Evolutionary conservation across 2,888 invertebrate species (phyloP).

Genomic region (Aethes cnicana): DNA sequence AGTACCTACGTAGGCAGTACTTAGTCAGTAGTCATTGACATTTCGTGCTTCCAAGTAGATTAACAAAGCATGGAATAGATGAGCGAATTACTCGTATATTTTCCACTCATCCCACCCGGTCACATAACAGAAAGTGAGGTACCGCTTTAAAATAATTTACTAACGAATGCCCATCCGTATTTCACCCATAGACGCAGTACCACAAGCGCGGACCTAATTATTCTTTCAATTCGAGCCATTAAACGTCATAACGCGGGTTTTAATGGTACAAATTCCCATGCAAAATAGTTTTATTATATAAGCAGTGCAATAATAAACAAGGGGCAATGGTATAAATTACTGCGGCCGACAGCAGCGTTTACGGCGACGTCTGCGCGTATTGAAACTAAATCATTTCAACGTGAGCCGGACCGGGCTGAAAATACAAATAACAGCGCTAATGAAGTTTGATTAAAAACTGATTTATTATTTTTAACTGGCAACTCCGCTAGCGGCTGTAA

Average conservation of each 20-base stretch:
- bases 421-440: constrained; percentile 64
- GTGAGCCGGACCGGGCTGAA: constrained; percentile 53
- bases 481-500: not conserved
- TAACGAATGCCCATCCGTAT: not conserved
- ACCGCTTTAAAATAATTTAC: not conserved
- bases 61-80: too few species aligned
- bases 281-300: constrained; percentile 65
- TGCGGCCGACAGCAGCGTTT: constrained; percentile 59
- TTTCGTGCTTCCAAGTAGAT: too few species aligned
- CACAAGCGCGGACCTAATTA: constrained; percentile 6
- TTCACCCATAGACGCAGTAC: not conserved
- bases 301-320: constrained; percentile 62
- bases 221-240: constrained; percentile 18
- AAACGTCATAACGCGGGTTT: constrained; percentile 16
- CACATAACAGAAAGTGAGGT: not conserved
- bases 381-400: constrained; percentile 74
- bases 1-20: too few species aligned
- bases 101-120: too few species aligned
- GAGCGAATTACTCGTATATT: too few species aligned
- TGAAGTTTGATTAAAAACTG: constrained; percentile 71
- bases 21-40: too few species aligned
- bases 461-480: constrained; percentile 59
- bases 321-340: constrained; percentile 69
- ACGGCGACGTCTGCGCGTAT: constrained; percentile 63
- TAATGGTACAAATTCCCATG: constrained; percentile 61